Percentiles rank a stretch among this genome's conserved stretches.
Evolutionary conservation across 2,888 invertebrate genomes (phyloP).

Genomic region (Leptinotarsa haldemani): DNA sequence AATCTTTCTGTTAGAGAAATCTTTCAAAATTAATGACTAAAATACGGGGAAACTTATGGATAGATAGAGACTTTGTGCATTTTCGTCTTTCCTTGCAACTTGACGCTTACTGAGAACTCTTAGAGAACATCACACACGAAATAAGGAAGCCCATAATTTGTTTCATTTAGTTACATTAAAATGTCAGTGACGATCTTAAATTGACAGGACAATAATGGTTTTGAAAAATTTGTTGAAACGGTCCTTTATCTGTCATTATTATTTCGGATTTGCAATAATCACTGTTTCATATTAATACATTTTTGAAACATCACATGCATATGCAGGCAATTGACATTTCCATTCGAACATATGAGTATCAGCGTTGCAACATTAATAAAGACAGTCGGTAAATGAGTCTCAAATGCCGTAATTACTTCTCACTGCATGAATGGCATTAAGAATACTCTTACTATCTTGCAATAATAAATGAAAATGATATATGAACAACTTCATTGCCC

Average conservation of each 20-base stretch:
- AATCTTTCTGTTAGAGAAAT: too few species aligned
- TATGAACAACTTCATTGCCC: constrained; percentile 31
- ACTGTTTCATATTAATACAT: neutral
- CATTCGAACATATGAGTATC: constrained; percentile 12
- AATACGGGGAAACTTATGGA: too few species aligned
- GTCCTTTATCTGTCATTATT: neutral
- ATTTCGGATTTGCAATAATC: neutral
- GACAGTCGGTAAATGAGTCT: constrained; percentile 12
- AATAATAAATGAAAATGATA: constrained; percentile 39
- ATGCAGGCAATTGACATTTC: constrained; percentile 13
- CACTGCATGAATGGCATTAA: constrained; percentile 38
- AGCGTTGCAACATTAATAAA: constrained; percentile 18
- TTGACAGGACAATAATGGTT: neutral
- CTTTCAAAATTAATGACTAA: too few species aligned
- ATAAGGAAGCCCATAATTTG: too few species aligned
- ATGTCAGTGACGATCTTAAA: too few species aligned
- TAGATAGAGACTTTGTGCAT: too few species aligned
- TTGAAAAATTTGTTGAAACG: neutral
- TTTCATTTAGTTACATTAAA: too few species aligned
- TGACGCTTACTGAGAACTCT: too few species aligned
- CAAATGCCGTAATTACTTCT: constrained; percentile 38
- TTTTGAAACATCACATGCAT: constrained; percentile 9
- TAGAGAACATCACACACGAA: too few species aligned
- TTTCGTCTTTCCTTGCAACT: too few species aligned
- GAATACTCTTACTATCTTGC: constrained; percentile 34